Conservation (phyloP, 1,140 invertebrate genomes). For the Drosophila jambulina region DNA sequence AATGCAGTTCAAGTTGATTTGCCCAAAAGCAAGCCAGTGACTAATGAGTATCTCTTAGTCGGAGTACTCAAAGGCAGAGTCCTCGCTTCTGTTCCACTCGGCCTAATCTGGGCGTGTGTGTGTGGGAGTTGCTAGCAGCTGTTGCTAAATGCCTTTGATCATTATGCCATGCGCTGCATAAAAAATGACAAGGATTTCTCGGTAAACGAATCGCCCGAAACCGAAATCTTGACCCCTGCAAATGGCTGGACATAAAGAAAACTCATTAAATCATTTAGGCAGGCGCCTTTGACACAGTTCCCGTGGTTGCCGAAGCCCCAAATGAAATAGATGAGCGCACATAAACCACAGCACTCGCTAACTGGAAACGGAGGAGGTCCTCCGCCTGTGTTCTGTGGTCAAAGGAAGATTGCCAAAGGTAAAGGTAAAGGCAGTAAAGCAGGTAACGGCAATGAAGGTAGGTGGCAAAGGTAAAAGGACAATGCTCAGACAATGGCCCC, state of each 20-base stretch:
- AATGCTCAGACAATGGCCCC: conserved; percentile 59
- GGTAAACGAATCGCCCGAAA: conserved; percentile 36
- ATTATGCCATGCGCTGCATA: conserved; percentile 60
- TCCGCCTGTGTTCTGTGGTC: conserved; percentile 11
- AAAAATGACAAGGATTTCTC: conserved; percentile 49
- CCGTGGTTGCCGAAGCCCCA: conserved; percentile 4
- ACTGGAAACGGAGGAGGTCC: conserved; percentile 24
- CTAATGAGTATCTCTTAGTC: conserved; percentile 22
- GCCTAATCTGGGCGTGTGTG: conserved; percentile 16
- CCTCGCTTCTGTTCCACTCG: conserved; percentile 46
- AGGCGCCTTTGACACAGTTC: conserved; percentile 59
- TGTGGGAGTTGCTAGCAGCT: conserved; percentile 56
- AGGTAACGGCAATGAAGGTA: conserved; percentile 5
- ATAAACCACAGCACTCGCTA: conserved; percentile 53
- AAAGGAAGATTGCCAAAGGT: conserved; percentile 23
- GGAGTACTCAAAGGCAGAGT: neutral
- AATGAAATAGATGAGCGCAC: conserved; percentile 60
- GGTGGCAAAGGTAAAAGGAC: conserved; percentile 61
- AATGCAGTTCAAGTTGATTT: neutral
- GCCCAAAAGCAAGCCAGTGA: neutral
- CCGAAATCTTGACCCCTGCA: conserved; percentile 41
- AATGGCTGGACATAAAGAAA: conserved; percentile 60
- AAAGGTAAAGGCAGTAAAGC: conserved; percentile 16
- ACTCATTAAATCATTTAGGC: conserved; percentile 76
- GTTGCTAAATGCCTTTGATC: conserved; percentile 70